Conservation (phyloP, 2,888 invertebrate genomes). For the Salticus scenicus region DNA sequence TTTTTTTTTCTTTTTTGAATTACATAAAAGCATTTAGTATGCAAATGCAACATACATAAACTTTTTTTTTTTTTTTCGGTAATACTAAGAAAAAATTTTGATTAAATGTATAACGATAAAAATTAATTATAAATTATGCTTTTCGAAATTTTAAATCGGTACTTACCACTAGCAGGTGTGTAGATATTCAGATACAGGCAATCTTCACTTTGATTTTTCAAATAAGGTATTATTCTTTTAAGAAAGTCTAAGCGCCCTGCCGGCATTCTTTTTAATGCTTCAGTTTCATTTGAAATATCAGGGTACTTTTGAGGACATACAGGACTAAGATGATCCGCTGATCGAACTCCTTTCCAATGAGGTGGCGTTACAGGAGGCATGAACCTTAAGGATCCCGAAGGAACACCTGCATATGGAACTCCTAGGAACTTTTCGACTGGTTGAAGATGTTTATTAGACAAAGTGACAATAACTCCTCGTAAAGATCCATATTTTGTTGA, state of each 20-base stretch:
- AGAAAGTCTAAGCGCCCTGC: slow-evolving; percentile 76
- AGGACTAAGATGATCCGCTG: slow-evolving; percentile 73
- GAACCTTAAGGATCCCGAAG: slow-evolving; percentile 76
- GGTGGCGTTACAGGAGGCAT: slow-evolving; percentile 77
- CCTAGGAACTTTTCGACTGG: slow-evolving; percentile 77
- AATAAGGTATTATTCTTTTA: slow-evolving; percentile 76
- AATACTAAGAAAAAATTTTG: too few species aligned
- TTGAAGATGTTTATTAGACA: slow-evolving; percentile 55
- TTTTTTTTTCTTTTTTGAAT: too few species aligned
- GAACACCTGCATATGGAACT: slow-evolving; percentile 76
- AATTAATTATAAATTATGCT: too few species aligned
- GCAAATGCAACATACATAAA: too few species aligned
- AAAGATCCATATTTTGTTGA: slow-evolving; percentile 91
- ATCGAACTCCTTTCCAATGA: slow-evolving; percentile 75
- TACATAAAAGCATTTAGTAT: too few species aligned
- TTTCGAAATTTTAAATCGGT: too few species aligned
- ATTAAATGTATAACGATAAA: too few species aligned
- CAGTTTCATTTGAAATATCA: slow-evolving; percentile 73
- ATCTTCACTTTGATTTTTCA: slow-evolving; percentile 96
- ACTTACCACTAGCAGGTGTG: slow-evolving; percentile 92
- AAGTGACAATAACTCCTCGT: slow-evolving; percentile 78
- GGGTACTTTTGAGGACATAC: slow-evolving; percentile 77
- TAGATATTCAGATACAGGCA: slow-evolving; percentile 97
- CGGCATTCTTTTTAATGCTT: slow-evolving; percentile 74
- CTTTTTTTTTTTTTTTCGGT: too few species aligned